These are phyloP conservation scores for Linyphia triangularis DNA, from an alignment of 2,888 invertebrate species.

Conservation along the genomic window DNA sequence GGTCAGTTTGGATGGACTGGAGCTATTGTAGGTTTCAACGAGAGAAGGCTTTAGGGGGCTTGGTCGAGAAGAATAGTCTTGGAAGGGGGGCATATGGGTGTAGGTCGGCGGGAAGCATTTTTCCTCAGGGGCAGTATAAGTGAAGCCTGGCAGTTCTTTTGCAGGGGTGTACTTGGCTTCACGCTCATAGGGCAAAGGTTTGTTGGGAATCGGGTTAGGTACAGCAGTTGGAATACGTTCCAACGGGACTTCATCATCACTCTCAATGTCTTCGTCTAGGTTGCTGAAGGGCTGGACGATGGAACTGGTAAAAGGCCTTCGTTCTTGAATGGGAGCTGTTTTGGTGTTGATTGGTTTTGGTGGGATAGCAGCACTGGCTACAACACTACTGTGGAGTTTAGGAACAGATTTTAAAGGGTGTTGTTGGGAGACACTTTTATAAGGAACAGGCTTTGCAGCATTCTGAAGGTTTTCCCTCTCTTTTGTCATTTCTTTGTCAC, in stretches of 20 bases:
- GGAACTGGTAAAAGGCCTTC: constrained; percentile 38
- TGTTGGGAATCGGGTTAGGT: constrained; percentile 42
- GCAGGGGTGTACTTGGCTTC: constrained; percentile 63
- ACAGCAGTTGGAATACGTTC: constrained; percentile 59
- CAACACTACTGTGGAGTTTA: background rate
- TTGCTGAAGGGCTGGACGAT: constrained; percentile 68
- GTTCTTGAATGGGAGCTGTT: background rate
- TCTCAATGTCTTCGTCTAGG: constrained; percentile 52
- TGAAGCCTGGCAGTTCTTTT: constrained; percentile 42
- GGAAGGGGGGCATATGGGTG: constrained; percentile 57
- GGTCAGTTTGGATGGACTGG: constrained; percentile 76
- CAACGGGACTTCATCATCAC: constrained; percentile 66
- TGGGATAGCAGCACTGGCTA: background rate
- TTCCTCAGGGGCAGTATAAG: constrained; percentile 59
- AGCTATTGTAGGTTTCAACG: constrained; percentile 73
- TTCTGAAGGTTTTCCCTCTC: background rate
- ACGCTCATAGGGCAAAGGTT: constrained; percentile 16
- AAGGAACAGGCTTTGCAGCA: background rate
- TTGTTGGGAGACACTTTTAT: background rate
- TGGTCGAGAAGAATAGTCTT: constrained; percentile 73
- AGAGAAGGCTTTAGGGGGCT: constrained; percentile 75
- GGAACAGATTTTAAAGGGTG: background rate
- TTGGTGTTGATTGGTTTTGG: background rate
- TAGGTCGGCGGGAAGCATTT: constrained; percentile 60
- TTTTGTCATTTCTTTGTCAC: constrained; percentile 35